Percentiles rank a stretch among this genome's conserved stretches.
Evolutionary conservation across 1,140 invertebrate genomes (phyloP).

Genomic region (Drosophila guanche): DNA sequence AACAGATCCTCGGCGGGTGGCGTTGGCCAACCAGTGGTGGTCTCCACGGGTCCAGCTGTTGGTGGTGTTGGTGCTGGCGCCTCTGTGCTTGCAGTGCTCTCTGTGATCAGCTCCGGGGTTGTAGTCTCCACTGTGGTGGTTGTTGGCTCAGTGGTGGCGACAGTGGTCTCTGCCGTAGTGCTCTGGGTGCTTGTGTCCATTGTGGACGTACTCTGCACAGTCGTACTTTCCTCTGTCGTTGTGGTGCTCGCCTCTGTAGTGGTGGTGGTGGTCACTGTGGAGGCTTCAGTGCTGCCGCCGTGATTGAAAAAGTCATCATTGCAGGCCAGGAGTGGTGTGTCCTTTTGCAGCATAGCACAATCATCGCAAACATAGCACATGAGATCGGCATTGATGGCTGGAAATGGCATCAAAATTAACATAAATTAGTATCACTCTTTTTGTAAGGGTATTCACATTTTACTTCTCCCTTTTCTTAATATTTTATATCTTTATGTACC

Average conservation of each 20-base stretch:
- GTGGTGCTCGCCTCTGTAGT: constrained; percentile 35
- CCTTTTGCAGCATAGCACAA: constrained; percentile 45
- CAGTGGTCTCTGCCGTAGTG: constrained; percentile 12
- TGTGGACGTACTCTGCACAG: constrained; percentile 5
- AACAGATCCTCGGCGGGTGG: constrained; percentile 58
- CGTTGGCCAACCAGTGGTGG: constrained; percentile 64
- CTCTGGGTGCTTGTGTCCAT: constrained; percentile 5
- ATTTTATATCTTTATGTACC: too few relatives aligned
- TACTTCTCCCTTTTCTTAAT: too few relatives aligned
- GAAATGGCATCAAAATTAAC: background rate
- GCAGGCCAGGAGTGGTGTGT: constrained; percentile 63
- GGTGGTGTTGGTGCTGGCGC: constrained; percentile 59
- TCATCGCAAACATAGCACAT: constrained; percentile 80
- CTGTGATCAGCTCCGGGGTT: constrained; percentile 25
- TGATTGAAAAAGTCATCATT: constrained; percentile 72
- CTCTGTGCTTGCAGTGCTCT: constrained; percentile 46
- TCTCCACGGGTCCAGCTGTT: constrained; percentile 58
- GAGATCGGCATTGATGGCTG: constrained; percentile 61
- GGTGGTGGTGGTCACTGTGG: constrained; percentile 58
- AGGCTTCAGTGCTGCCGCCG: constrained; percentile 61
- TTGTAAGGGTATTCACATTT: too few relatives aligned
- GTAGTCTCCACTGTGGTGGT: constrained; percentile 18
- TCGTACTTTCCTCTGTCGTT: constrained; percentile 12
- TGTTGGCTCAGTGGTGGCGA: constrained; percentile 21
- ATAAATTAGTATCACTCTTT: background rate